phyloP scores from a whole-genome alignment of 1,140 invertebrate species.

The Drosophila oshimai region DNA sequence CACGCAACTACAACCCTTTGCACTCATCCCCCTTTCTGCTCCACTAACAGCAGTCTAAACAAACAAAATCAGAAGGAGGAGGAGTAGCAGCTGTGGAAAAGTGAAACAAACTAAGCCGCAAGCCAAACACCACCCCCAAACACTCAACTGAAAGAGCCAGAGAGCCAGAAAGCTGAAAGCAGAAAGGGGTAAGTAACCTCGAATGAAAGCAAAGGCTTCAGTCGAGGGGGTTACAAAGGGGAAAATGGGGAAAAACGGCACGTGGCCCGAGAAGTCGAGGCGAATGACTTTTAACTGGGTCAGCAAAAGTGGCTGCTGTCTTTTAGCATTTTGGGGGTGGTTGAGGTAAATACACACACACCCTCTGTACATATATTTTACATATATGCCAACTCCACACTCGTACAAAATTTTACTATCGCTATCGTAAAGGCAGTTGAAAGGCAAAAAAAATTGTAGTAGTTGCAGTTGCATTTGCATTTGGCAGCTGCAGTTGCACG shows the following conservation, averaged over 20 bases:
- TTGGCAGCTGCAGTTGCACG: slow-evolving; percentile 30
- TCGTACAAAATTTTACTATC: slow-evolving; percentile 66
- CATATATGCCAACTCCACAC: not conserved
- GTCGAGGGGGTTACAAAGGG: not conserved
- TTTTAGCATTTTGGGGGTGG: slow-evolving; percentile 20
- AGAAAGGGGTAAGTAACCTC: slow-evolving; percentile 77
- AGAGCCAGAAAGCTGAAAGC: too few relatives aligned
- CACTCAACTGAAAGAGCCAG: too few relatives aligned
- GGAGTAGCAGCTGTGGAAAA: slow-evolving; percentile 18
- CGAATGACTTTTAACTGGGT: slow-evolving; percentile 77
- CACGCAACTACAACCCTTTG: not conserved
- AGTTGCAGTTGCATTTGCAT: slow-evolving; percentile 24
- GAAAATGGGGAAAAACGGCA: slow-evolving; percentile 22
- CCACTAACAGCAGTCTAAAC: slow-evolving; percentile 37
- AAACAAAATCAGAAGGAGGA: slow-evolving; percentile 23
- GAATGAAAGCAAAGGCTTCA: slow-evolving; percentile 72
- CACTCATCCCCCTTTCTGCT: not conserved
- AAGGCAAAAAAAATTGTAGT: slow-evolving; percentile 34
- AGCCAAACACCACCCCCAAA: not conserved
- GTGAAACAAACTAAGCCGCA: slow-evolving; percentile 32
- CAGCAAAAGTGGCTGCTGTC: slow-evolving; percentile 66
- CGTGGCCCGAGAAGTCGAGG: slow-evolving; percentile 36
- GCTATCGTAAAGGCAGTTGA: slow-evolving; percentile 64
- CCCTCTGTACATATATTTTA: not conserved
- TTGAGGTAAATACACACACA: slow-evolving; percentile 11